These are phyloP conservation scores for Cryptops parisi DNA, from an alignment of 2,888 invertebrate species.

Conservation along the genomic window DNA sequence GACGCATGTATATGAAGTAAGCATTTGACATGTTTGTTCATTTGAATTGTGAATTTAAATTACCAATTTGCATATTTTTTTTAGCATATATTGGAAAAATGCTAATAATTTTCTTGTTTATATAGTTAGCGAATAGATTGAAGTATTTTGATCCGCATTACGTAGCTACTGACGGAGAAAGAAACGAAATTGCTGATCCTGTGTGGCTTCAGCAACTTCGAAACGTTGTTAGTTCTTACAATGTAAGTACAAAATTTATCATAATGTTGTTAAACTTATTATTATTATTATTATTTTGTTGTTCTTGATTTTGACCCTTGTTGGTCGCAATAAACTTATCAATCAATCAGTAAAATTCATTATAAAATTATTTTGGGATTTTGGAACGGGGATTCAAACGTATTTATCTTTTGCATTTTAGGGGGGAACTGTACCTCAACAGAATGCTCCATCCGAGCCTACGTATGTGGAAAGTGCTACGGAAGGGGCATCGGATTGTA, in stretches of 20 bases:
- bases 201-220: conserved; percentile 37
- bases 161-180: conserved; percentile 34
- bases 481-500: too few species aligned
- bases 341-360: too few species aligned
- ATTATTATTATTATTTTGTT: not conserved
- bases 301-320: not conserved
- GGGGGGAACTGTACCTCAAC: too few species aligned
- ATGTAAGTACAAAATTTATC: too few species aligned
- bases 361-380: too few species aligned
- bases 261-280: too few species aligned
- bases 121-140: conserved; percentile 42
- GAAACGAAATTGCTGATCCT: conserved; percentile 30
- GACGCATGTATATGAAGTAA: conserved; percentile 32
- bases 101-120: conserved; percentile 18
- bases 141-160: conserved; percentile 53
- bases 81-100: not conserved
- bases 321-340: too few species aligned
- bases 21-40: not conserved
- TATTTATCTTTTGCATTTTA: too few species aligned
- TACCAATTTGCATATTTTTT: not conserved
- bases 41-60: not conserved
- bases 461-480: too few species aligned
- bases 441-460: too few species aligned
- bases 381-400: too few species aligned
- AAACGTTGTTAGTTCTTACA: conserved; percentile 25